Conservation (phyloP, 2,888 invertebrate genomes). For the Amphiduros pacificus region DNA sequence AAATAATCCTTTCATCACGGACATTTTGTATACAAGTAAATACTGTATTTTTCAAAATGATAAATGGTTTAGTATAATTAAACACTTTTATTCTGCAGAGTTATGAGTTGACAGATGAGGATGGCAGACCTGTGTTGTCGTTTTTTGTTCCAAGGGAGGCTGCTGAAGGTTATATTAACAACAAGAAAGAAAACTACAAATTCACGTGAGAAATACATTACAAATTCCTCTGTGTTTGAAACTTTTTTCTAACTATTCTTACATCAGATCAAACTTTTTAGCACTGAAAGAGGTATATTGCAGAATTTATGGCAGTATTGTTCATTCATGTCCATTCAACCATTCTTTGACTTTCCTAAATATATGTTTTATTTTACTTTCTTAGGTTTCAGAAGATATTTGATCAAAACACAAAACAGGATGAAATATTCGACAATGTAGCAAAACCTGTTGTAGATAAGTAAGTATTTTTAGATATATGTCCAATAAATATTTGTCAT, state of each 20-base stretch:
- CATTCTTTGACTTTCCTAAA: too few species aligned
- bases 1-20: background rate
- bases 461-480: slow-evolving; percentile 42
- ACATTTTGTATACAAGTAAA: too few species aligned
- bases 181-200: slow-evolving; percentile 58
- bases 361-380: too few species aligned
- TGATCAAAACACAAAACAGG: slow-evolving; percentile 54
- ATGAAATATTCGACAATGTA: slow-evolving; percentile 58
- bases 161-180: slow-evolving; percentile 56
- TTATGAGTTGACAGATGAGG: slow-evolving; percentile 54
- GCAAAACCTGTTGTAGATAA: slow-evolving; percentile 59
- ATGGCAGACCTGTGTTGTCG: slow-evolving; percentile 35
- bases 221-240: background rate
- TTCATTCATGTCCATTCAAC: too few species aligned
- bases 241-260: background rate
- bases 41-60: too few species aligned
- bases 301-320: too few species aligned
- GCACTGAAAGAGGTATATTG: too few species aligned
- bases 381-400: slow-evolving; percentile 56
- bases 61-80: too few species aligned
- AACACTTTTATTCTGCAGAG: slow-evolving; percentile 34
- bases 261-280: background rate
- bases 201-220: slow-evolving; percentile 44
- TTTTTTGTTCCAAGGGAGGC: slow-evolving; percentile 54
- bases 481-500: too few species aligned